Evolutionary conservation across 2,888 invertebrate genomes (phyloP), one percentile per base, ranked within the genome.

Genomic region (Ischnus inquisitorius): DNA sequence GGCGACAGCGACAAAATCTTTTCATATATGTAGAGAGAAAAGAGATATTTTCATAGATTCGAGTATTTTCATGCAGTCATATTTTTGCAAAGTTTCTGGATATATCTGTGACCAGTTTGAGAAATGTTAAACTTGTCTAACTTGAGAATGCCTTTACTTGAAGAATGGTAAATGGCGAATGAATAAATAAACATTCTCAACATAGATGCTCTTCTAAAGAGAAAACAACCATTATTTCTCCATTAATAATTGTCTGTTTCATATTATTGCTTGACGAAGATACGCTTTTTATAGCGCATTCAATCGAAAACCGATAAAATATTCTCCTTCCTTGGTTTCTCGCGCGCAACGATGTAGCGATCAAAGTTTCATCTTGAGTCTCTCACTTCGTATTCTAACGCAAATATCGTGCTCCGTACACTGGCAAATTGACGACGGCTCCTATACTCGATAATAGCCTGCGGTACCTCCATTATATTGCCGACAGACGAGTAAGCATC

Each of bases 291-390:
- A 22, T 14, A 41, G 16, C 12, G 57, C 22, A 39, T 10, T 19
- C 43, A 39, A 72, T 72, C 28, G 60, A 25, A 72, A 72, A 72
- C 71, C 60, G 22, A 72, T 72, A 74, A 62, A 1, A 74, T 12
- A 25, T 14, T 22, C 22, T 46, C 25, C 16, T 60, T 48, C 2
- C 14, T 28, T 14, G 14, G n/a, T 48, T n/a, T 22, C 34, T 28
- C 22, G 8, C 8, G 8, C 28, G 14, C 34, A 3, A 22, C 14
- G 19, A 65, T 65, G 19, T 19, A 65, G 12, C n/a, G 25, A 60
- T 6, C 14, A 57, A 25, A 12, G 25, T 4, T 57, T 28, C 57
- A 5, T 60, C 25, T 6, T n/a, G 28, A 5, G 14, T 28, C 12
- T 28, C 6, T 28, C 0, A 6, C 25, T 14, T 6, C 12, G 12